Conservation (phyloP, 2,797 vertebrate species). For the Ficedula albicollis region DNA sequence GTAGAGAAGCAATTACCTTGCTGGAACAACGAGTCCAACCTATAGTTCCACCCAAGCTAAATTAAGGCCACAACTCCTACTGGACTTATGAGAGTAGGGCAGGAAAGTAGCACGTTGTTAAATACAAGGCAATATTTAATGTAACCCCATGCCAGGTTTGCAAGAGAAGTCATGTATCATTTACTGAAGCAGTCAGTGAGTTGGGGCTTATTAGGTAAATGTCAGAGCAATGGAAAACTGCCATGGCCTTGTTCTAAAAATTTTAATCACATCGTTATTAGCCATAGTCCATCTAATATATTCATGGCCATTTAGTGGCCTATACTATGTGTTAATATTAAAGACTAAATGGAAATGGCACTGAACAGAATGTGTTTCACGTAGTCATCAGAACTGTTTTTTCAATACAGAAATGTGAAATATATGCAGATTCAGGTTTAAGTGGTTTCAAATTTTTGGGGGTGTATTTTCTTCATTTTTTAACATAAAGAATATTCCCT, state of each 20-base stretch:
- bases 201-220: constrained; percentile 11
- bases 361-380: neutral
- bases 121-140: constrained; percentile 24
- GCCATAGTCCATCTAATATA: neutral
- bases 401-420: neutral
- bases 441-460: neutral
- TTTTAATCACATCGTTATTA: neutral
- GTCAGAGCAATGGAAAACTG: constrained; percentile 22
- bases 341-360: neutral
- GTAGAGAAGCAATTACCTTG: constrained; percentile 12
- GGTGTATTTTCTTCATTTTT: neutral
- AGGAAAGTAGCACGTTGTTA: constrained; percentile 10
- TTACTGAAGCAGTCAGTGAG: neutral
- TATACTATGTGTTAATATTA: neutral
- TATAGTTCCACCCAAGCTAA: constrained; percentile 18
- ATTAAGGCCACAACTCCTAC: constrained; percentile 26
- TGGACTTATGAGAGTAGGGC: neutral
- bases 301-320: neutral
- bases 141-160: constrained; percentile 14
- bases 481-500: neutral
- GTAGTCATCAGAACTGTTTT: neutral
- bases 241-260: neutral
- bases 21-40: constrained; percentile 32
- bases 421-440: neutral
- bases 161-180: neutral